Percentiles rank a stretch among this genome's conserved stretches.
Conservation (phyloP, 2,888 invertebrate species). For the Agonopterix arenella region DNA sequence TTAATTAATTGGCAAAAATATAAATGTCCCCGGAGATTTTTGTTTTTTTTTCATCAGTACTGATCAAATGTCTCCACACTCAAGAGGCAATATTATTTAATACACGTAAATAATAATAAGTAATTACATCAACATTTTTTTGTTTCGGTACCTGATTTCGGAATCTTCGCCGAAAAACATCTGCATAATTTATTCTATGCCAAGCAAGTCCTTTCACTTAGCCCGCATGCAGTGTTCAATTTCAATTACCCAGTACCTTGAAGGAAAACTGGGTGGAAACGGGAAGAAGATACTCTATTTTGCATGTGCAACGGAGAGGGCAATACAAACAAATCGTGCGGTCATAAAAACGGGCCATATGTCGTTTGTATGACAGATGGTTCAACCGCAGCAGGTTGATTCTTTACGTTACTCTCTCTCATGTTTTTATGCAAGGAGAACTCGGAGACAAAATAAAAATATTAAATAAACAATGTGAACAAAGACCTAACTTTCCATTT, state of each 20-base stretch:
- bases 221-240: conserved; percentile 70
- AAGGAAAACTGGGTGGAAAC: conserved; percentile 52
- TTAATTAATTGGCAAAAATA: no score
- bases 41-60: no score
- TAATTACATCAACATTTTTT: no score
- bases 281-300: conserved; percentile 21
- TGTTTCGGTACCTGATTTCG: no score
- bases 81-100: no score
- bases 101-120: no score
- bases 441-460: no score
- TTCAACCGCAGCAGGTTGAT: conserved; percentile 55
- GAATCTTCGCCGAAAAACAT: not conserved
- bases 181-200: conserved; percentile 10
- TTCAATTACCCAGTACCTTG: conserved; percentile 66
- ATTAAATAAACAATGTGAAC: no score
- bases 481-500: no score
- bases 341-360: conserved; percentile 59
- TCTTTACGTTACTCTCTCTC: conserved; percentile 8
- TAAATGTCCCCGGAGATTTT: no score
- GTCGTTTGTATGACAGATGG: conserved; percentile 63
- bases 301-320: conserved; percentile 27
- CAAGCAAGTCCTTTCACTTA: conserved; percentile 63
- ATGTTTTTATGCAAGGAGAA: not conserved
- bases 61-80: no score
- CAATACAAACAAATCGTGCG: conserved; percentile 66